Evolutionary conservation across 2,888 invertebrate species (phyloP).

Genomic region (Tricholauxania praeusta): DNA sequence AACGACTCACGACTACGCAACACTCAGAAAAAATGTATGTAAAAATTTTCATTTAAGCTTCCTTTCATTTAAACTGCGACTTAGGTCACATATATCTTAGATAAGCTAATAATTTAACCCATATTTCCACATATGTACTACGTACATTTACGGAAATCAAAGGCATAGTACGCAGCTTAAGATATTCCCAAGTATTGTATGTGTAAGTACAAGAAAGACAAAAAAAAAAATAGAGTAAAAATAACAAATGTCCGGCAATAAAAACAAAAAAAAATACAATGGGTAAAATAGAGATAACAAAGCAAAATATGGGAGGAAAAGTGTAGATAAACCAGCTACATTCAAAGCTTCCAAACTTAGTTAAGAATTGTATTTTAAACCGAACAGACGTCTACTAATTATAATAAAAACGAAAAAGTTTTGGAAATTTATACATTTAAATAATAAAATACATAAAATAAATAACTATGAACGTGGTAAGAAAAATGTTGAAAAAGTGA

Average conservation of each 20-base stretch:
- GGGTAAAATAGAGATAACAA: conserved; percentile 6
- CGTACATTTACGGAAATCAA: too few species aligned
- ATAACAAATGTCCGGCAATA: background rate
- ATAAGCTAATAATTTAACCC: too few species aligned
- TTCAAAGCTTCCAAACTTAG: conserved; percentile 21
- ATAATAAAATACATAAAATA: background rate
- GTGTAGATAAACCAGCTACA: conserved; percentile 24
- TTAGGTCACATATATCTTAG: too few species aligned
- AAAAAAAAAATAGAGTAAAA: background rate
- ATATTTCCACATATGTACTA: too few species aligned
- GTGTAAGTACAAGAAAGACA: too few species aligned
- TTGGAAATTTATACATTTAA: background rate
- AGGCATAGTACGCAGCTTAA: too few species aligned
- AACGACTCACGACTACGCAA: too few species aligned
- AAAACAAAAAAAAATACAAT: conserved; percentile 6
- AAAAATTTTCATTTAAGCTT: too few species aligned
- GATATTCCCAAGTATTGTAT: too few species aligned
- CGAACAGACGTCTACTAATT: background rate
- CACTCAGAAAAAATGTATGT: too few species aligned
- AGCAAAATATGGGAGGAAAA: conserved; percentile 4
- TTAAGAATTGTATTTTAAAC: conserved; percentile 16
- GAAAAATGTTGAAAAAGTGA: background rate
- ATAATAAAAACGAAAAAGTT: background rate
- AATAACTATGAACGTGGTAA: conserved; percentile 27
- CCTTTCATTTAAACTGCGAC: too few species aligned